Evolutionary conservation across 2,113 vertebrate genomes (phyloP).

Genomic region (Carassius carassius): DNA sequence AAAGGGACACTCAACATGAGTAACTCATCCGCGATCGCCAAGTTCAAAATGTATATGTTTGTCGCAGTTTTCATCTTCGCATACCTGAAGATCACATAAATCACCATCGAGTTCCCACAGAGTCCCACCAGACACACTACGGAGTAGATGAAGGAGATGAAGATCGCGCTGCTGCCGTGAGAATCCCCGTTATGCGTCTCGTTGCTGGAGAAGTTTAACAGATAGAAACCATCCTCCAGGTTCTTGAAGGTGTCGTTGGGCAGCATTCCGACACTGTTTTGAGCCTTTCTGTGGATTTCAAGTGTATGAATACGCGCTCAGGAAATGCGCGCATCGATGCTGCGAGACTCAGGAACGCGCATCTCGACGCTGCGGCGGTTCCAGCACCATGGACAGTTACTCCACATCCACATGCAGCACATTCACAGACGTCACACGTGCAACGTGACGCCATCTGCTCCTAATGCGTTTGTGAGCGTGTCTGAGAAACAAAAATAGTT

Average conservation of each 20-base stretch:
- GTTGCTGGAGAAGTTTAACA: slow-evolving; percentile 75
- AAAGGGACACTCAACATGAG: slow-evolving; percentile 91
- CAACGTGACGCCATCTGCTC: slow-evolving; percentile 60
- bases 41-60: slow-evolving; percentile 90
- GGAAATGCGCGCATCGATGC: slow-evolving; percentile 29
- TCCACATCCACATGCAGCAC: slow-evolving; percentile 42
- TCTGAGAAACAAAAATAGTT: slow-evolving; percentile 12
- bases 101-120: slow-evolving; percentile 90
- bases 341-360: slow-evolving; percentile 39
- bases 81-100: slow-evolving; percentile 90
- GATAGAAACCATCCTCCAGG: slow-evolving; percentile 66
- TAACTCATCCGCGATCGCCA: slow-evolving; percentile 88
- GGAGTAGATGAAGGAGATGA: slow-evolving; percentile 90
- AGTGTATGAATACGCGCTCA: slow-evolving; percentile 22
- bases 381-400: slow-evolving; percentile 58
- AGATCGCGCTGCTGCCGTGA: slow-evolving; percentile 85
- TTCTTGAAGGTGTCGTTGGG: slow-evolving; percentile 61
- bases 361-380: slow-evolving; percentile 53
- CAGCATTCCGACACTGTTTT: slow-evolving; percentile 60
- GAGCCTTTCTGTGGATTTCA: background rate
- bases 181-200: slow-evolving; percentile 77
- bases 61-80: slow-evolving; percentile 93
- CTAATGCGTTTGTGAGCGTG: slow-evolving; percentile 10
- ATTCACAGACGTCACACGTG: slow-evolving; percentile 73
- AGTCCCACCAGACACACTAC: slow-evolving; percentile 89